Evolutionary conservation across 2,888 invertebrate genomes (phyloP), one percentile per base, ranked within the genome.

Genomic region (Syrphus vitripennis): DNA sequence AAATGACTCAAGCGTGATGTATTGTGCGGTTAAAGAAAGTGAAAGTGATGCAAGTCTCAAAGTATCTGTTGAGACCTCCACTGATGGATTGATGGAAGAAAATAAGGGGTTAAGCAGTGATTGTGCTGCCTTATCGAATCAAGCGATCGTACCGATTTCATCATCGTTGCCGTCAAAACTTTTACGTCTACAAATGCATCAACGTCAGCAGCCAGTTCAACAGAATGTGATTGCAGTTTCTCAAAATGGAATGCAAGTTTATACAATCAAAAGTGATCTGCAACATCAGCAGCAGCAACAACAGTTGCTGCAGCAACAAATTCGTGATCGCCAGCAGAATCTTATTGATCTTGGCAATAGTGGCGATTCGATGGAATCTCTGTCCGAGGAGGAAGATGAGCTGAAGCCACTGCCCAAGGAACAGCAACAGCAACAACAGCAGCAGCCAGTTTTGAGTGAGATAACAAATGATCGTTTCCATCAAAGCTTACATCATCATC

Each of bases 321-420:
- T 21, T 3, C 59, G 34, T 53, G 69, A 88, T 74, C 88, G 86
- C 10, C 78, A 86, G 0, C 72, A 55, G 14, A 69, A 84, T 57
- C 59, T 86, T 1, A 86, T 86, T 63, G 86, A 86, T 78, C 42
- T 86, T 29, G 77, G 86, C 21, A 82, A 86, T 14, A 90, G 91
- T 16, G 90, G 89, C 1, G 90, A 90, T 29, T 91, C 91, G 0
- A 91, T 90, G 80, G 91, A 91, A 59, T 92, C 92, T 0, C 87
- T 88, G 45, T 87, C 88, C 7, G 93, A 92, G 79, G 92, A 92
- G 80, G 92, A 92, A 53, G 92, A 92, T 84, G 92, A 93, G 63
- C 88, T 93, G 14, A 92, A 92, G 72, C 92, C 92, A 3, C 87
- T 93, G 78, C 87, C 84, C 9, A 81, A 86, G 53, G 82, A 88